These are phyloP conservation scores for Capitulum mitella DNA, from an alignment of 2,888 invertebrate species.

Conservation along the genomic window DNA sequence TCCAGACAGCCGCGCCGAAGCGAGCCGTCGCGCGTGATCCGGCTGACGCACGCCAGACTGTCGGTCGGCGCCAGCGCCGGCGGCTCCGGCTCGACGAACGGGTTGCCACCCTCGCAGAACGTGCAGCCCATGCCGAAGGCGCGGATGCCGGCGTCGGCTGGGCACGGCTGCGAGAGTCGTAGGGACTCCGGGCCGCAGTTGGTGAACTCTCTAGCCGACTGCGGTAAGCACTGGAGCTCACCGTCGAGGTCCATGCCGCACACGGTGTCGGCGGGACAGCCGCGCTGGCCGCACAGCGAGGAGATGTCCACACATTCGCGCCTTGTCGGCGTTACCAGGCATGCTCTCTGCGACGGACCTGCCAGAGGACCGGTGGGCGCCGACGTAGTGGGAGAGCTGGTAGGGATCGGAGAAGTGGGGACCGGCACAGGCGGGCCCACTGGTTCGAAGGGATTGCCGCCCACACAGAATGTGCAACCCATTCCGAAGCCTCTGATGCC, in stretches of 20 bases:
- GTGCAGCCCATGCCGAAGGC: slow-evolving; percentile 21
- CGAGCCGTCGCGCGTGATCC: background rate
- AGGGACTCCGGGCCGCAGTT: background rate
- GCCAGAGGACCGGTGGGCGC: too few relatives aligned
- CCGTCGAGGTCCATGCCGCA: background rate
- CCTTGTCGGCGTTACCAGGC: too few relatives aligned
- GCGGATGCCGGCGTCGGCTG: background rate
- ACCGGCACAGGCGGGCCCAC: background rate
- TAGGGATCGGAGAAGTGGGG: too few relatives aligned
- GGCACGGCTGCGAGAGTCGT: background rate
- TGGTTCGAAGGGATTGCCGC: background rate
- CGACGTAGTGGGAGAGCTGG: too few relatives aligned
- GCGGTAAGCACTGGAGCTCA: background rate
- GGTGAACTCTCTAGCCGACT: background rate
- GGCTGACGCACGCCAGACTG: background rate
- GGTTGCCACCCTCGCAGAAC: background rate
- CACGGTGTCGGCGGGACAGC: background rate
- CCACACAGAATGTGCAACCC: background rate
- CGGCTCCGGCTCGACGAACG: background rate
- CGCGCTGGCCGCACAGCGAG: background rate
- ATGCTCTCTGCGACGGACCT: too few relatives aligned
- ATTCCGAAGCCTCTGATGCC: background rate
- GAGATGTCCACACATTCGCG: background rate
- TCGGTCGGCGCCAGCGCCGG: too few relatives aligned
- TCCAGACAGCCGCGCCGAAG: background rate